Evolutionary conservation across 1,140 invertebrate species (phyloP), one percentile per base, ranked within the genome.

Genomic region (Drosophila repletoides): DNA sequence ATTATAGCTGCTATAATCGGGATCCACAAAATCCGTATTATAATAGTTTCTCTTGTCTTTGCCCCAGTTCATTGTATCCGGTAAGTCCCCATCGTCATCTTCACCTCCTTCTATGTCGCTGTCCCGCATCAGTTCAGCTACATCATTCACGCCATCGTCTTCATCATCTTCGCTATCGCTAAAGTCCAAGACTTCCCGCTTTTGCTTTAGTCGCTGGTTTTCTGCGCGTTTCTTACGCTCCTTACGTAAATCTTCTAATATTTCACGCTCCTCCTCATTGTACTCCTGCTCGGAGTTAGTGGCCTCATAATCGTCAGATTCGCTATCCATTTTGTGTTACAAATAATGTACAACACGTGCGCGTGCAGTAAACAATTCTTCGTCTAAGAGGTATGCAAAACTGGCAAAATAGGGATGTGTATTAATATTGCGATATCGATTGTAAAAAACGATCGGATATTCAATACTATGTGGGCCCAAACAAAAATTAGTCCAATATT

Each of bases 1-100:
- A 65, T 93, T 92, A 91, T 94, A 95, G 15, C 93, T 94, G 29
- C 94, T 93, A 92, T 95, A 96, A 91, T 97, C 96, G 72, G 94
- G 92, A 92, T 97, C 96, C 9, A 97, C 94, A 91, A 96, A 97
- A 92, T 97, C 96, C 0, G 96, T 96, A 34, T 94, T 94, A 90
- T 97, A 97, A 90, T 94, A 98, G 31, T 92, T 92, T 69, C 91
- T 93, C 70, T 95, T 95, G 60, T 95, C 95, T 74, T 93, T 94
- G 6, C 97, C 97, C 97, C 97, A 98, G 12, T 96, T 95, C 91
- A 94, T 94, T 6, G 93, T 92, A 90, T 97, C 93, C 3, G 96
- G 96, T 33, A 97, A 90, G 71, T 92, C 91, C 71, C 93, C 91
- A 83, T 94, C 93, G 68, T 94, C 93, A 66, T 94, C 93, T 81